Base-by-base conservation (phyloP, 2,113 vertebrate genomes). In the Chamaetylas fuelleborni region DNA sequence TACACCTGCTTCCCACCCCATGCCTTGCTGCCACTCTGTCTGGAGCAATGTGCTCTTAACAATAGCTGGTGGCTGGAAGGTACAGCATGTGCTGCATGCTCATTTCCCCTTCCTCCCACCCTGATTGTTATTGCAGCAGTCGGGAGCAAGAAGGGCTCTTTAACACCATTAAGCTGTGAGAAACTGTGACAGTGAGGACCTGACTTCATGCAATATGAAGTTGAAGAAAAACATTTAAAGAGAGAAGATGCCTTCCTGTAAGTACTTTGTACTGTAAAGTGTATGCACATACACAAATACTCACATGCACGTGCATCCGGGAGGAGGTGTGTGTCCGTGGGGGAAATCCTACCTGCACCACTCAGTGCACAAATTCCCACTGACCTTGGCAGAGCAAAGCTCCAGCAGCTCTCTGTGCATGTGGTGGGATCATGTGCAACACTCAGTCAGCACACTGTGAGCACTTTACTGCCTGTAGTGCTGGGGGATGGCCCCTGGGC, bases 61-160 rank as follows among this genome's bases (percentile, higher is more conserved):
- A 97, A 97, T 98, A 95, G 98, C 97, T 98, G 97, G 95, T 98
- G 97, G 97, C 97, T 98, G 94, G 94, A 97, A 98, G 96, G 96
- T 97, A 97, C 97, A 97, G 92, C 6, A 0, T 97, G 98, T 98
- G 94, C 94, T 95, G 8, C 94, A 26, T 74, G 96, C 93, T 97
- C 97, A 90, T 96, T 98, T 98, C 97, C 98, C 95, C 92, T 97
- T 98, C 97, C 97, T 97, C 93, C 81, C 47, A 85, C 87, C 78
- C 92, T 95, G 85, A 91, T 95, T 97, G 92, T 97, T 97, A 94
- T 94, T 87, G 88, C 88, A 92, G 93, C 50, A 69, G 81, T 57
- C 8, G 0, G 80, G 64, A 94, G 86, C 48, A 66, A 96, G 72
- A 78, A 93, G 72, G 84, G 74, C 82, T 95, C 95, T 93, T 96